Base-by-base conservation (phyloP, 2,113 vertebrate genomes). In the Dipodomys ordii region DNA sequence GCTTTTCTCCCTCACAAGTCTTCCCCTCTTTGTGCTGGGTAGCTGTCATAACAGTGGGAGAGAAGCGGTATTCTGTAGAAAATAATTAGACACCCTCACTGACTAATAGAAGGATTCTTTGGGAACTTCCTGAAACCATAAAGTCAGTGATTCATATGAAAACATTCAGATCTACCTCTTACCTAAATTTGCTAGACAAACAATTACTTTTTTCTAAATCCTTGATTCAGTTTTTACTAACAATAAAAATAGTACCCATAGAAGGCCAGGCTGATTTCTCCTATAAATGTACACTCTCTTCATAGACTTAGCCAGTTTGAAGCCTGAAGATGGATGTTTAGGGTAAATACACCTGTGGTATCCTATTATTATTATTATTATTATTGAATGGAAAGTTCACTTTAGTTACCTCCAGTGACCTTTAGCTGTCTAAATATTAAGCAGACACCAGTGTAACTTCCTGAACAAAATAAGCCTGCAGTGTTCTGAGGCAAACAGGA, bases 351-450 rank as follows among this genome's bases (percentile, higher is more conserved):
- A 86, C 57, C 22, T 84, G 39, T 83, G 30, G 2, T 77, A 20
- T 8, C 71, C 78, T 92, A 19, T 88, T 57, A 57, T 57, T 57
- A 57, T 57, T 57, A 57, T 57, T 57, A 16, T 83, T 95, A 68
- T 83, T 44, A n/a, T 1, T 69, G 67, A 20, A 85, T 78, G 69
- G 62, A 94, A 81, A 90, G 79, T 93, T 76, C 57, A 67, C 27
- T 1, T 30, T 65, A 32, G 46, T 32, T 35, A 64, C 15, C 18
- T 28, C 77, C 6, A 44, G 53, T 85, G 80, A 83, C 46, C 32
- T 83, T 93, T 91, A 27, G 20, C 73, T 91, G 44, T 82, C 53
- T 93, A 96, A 90, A 95, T 93, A 92, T 73, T 87, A 83, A 88
- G 72, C 23, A 77, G 88, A 78, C 28, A 82, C 67, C 15, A 19